phyloP scores from a whole-genome alignment of 2,113 vertebrate species.

The Myotis yumanensis region DNA sequence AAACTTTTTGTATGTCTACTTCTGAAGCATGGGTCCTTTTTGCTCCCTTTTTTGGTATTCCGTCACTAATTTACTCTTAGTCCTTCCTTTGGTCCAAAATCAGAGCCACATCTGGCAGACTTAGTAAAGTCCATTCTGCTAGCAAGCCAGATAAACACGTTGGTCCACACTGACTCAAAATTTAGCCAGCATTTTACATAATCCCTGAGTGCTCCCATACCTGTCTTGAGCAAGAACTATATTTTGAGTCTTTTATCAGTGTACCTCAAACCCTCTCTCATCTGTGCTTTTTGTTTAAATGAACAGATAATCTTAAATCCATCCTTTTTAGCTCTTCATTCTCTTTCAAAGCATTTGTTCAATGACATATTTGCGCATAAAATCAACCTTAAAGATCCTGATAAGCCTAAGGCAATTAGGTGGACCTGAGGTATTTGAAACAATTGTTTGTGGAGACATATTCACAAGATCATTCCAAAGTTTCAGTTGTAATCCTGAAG shows the following conservation, averaged over 20 bases:
- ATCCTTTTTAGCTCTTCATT: not conserved
- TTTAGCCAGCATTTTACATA: not conserved
- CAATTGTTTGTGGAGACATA: not conserved
- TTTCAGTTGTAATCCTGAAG: not conserved
- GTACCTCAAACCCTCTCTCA: not conserved
- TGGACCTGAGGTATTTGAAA: not conserved
- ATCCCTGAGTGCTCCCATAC: accelerated
- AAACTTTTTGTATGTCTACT: not conserved
- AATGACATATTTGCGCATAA: not conserved
- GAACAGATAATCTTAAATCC: not conserved
- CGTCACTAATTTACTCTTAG: not conserved
- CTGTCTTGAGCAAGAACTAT: not conserved
- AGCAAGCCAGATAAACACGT: not conserved
- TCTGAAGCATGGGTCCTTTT: not conserved
- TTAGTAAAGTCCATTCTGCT: not conserved
- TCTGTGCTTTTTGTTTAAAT: not conserved
- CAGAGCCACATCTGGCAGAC: not conserved
- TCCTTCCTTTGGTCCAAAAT: not conserved
- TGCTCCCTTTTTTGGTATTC: not conserved
- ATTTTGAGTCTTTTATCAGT: not conserved
- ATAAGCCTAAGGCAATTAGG: slow-evolving; percentile 21
- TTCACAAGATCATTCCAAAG: slow-evolving; percentile 4
- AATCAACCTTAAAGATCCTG: slow-evolving; percentile 19
- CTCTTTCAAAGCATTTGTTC: not conserved
- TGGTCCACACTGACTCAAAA: not conserved